Percentiles rank a stretch among this genome's conserved stretches.
phyloP scores from a whole-genome alignment of 2,888 invertebrate species.

The Zeuzera pyrina region DNA sequence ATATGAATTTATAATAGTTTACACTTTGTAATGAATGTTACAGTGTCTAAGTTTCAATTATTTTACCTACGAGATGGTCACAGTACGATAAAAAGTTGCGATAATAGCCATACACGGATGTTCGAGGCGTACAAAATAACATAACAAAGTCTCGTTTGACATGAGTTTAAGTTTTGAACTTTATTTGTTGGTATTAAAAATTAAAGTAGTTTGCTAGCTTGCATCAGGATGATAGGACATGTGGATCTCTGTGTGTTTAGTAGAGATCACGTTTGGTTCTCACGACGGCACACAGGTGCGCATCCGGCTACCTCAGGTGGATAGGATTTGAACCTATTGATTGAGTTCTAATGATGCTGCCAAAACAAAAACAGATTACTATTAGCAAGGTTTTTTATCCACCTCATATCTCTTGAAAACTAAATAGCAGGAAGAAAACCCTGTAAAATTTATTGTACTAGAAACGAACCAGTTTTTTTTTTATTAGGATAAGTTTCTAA shows the following conservation, averaged over 20 bases:
- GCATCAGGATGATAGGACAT: slow-evolving; percentile 2
- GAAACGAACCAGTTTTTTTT: too few species aligned
- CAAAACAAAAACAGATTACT: slow-evolving; percentile 34
- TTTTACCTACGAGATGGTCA: slow-evolving; percentile 25
- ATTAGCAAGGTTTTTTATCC: too few species aligned
- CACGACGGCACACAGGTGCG: slow-evolving; percentile 63
- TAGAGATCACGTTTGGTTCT: slow-evolving; percentile 50
- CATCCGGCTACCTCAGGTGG: slow-evolving; percentile 61
- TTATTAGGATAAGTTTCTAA: too few species aligned
- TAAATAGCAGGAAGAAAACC: too few species aligned
- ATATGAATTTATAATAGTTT: too few species aligned
- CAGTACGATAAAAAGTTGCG: slow-evolving; percentile 48
- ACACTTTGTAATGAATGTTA: too few species aligned
- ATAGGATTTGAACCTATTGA: slow-evolving; percentile 45
- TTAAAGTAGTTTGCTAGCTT: slow-evolving; percentile 7
- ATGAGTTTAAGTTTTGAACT: slow-evolving; percentile 9
- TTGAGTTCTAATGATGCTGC: slow-evolving; percentile 42
- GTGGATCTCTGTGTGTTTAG: slow-evolving; percentile 13
- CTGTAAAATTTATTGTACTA: too few species aligned
- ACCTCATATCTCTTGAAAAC: too few species aligned
- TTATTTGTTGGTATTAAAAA: slow-evolving; percentile 13
- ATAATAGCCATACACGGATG: slow-evolving; percentile 59
- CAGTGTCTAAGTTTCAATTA: neutral
- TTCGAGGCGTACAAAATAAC: slow-evolving; percentile 65
- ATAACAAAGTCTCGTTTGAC: slow-evolving; percentile 35